Conservation (phyloP, 2,888 invertebrate genomes). For the Platycnemis pennipes region DNA sequence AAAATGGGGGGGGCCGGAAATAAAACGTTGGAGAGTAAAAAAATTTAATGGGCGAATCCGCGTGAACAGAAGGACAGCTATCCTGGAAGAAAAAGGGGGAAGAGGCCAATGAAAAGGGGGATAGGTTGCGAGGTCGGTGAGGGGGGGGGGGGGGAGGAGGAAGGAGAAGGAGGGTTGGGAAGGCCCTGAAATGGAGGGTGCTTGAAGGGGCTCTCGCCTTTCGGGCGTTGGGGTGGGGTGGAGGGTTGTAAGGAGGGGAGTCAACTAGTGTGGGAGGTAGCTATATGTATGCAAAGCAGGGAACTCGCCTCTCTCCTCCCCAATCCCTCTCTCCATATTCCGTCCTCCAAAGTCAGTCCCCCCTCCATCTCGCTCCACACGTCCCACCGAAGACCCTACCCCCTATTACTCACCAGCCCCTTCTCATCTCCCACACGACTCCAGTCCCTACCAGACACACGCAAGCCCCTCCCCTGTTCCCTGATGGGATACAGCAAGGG, state of each 20-base stretch:
- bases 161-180: not conserved
- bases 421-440: not conserved
- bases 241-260: not conserved
- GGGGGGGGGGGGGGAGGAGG: not conserved
- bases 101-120: not conserved
- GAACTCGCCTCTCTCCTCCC: not conserved
- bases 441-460: too few species aligned
- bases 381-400: not conserved
- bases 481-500: not conserved
- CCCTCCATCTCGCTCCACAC: not conserved
- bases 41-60: conserved; percentile 24
- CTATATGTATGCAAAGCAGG: conserved; percentile 68
- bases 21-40: conserved; percentile 2
- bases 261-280: conserved; percentile 15
- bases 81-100: not conserved
- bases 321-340: conserved; percentile 35
- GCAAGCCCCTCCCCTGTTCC: not conserved
- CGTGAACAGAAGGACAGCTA: conserved; percentile 15
- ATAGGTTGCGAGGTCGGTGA: not conserved
- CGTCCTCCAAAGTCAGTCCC: not conserved
- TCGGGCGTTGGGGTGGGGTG: not conserved
- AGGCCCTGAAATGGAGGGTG: conserved; percentile 14
- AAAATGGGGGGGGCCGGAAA: not conserved
- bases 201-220: conserved; percentile 12
- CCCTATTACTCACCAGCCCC: not conserved